Percentiles rank a stretch among this genome's conserved stretches.
Evolutionary conservation across 1,140 invertebrate species (phyloP).

Genomic region (Riptortus pedestris): DNA sequence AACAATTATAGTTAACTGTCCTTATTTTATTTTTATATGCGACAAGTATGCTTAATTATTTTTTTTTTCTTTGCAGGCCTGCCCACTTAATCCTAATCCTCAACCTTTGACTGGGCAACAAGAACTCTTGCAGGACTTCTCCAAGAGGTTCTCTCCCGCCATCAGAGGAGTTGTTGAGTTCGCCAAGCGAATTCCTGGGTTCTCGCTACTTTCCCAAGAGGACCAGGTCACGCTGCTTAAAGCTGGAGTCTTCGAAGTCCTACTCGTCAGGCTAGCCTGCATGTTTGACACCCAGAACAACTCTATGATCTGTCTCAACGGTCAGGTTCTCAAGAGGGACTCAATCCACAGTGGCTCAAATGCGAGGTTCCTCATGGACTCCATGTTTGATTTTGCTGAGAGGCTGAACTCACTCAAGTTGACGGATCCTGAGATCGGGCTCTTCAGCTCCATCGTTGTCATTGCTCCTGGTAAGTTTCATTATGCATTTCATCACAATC

Average conservation of each 20-base stretch:
- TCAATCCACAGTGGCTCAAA: slow-evolving; percentile 81
- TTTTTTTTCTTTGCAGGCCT: slow-evolving; percentile 55
- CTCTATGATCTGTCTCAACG: slow-evolving; percentile 85
- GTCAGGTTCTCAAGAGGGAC: slow-evolving; percentile 79
- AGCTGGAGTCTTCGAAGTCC: slow-evolving; percentile 87
- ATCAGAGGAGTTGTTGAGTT: slow-evolving; percentile 96
- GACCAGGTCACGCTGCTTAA: slow-evolving; percentile 95
- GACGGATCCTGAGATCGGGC: slow-evolving; percentile 82
- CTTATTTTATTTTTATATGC: not conserved
- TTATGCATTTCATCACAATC: too few relatives aligned
- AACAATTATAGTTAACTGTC: too few relatives aligned
- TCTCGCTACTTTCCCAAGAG: slow-evolving; percentile 84
- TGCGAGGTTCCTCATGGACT: slow-evolving; percentile 87
- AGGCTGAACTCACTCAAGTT: slow-evolving; percentile 80
- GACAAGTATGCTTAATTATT: not conserved
- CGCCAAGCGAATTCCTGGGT: slow-evolving; percentile 93
- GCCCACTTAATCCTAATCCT: slow-evolving; percentile 87
- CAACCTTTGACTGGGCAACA: slow-evolving; percentile 66
- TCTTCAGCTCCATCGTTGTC: slow-evolving; percentile 90
- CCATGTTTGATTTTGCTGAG: slow-evolving; percentile 94
- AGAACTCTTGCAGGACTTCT: slow-evolving; percentile 75
- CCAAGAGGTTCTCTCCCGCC: slow-evolving; percentile 85
- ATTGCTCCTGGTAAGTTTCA: slow-evolving; percentile 69
- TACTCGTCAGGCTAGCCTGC: slow-evolving; percentile 83
- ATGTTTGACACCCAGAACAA: slow-evolving; percentile 84